Conservation (phyloP, 2,113 vertebrate genomes). For the Murina feae region DNA sequence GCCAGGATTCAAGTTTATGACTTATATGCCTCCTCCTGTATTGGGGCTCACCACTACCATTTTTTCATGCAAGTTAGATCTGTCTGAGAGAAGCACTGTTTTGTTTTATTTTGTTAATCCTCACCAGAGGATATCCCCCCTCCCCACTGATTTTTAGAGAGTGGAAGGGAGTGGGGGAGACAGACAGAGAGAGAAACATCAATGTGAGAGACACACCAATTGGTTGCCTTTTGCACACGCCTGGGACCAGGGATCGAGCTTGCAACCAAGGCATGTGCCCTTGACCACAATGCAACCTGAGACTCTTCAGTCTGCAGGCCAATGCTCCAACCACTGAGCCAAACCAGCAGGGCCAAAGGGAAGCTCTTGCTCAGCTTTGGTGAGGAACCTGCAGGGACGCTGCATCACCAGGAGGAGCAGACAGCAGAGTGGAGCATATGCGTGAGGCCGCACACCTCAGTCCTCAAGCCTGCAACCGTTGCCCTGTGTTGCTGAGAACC, state of each 20-base stretch:
- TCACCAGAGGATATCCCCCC: too few species aligned
- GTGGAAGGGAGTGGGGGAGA: too few species aligned
- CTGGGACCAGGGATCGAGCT: too few species aligned
- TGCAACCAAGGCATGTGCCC: too few species aligned
- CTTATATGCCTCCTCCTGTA: rapidly evolving
- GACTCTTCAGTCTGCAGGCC: too few species aligned
- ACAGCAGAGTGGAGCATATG: background rate
- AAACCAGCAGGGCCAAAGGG: background rate
- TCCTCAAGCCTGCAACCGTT: background rate
- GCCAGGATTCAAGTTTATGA: background rate
- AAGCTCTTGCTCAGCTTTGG: background rate
- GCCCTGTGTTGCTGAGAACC: background rate
- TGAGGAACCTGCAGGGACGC: background rate
- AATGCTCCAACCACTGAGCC: too few species aligned
- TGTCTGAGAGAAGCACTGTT: background rate
- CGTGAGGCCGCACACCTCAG: background rate
- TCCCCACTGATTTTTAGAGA: too few species aligned
- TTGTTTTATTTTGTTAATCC: too few species aligned
- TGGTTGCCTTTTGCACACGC: too few species aligned
- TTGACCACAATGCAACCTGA: too few species aligned
- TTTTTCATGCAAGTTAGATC: background rate
- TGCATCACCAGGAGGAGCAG: background rate
- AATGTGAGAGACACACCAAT: too few species aligned
- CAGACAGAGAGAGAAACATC: too few species aligned
- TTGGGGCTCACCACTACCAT: background rate